These are phyloP conservation scores for Campoplex nolae DNA, from an alignment of 2,888 invertebrate genomes.

Conservation along the genomic window DNA sequence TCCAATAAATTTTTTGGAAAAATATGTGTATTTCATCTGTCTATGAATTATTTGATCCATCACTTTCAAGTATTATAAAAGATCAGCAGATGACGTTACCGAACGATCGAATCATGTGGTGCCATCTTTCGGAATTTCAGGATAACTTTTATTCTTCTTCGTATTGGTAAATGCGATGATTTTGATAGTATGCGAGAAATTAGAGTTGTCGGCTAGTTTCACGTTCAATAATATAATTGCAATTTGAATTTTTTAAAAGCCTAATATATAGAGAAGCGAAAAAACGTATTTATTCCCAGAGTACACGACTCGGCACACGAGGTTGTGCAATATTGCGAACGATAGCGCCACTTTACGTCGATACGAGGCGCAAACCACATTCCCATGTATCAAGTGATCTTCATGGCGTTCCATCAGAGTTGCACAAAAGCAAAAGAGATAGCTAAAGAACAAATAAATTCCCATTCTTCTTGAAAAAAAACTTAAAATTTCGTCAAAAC, in stretches of 20 bases:
- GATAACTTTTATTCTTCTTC: background rate
- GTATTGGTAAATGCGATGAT: background rate
- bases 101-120: background rate
- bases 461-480: background rate
- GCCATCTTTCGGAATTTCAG: background rate
- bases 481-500: background rate
- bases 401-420: too few species aligned
- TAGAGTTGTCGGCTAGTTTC: too few species aligned
- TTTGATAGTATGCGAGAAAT: background rate
- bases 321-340: background rate
- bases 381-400: background rate
- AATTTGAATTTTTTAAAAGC: too few species aligned
- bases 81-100: background rate
- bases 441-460: background rate
- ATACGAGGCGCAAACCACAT: background rate
- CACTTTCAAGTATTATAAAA: background rate
- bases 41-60: background rate
- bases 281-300: too few species aligned
- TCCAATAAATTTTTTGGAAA: too few species aligned
- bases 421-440: too few species aligned
- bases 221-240: too few species aligned
- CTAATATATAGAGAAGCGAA: background rate
- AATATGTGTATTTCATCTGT: background rate
- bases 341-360: background rate
- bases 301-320: background rate